Conservation (phyloP, 2,113 vertebrate species). For the Elephantulus edwardii region DNA sequence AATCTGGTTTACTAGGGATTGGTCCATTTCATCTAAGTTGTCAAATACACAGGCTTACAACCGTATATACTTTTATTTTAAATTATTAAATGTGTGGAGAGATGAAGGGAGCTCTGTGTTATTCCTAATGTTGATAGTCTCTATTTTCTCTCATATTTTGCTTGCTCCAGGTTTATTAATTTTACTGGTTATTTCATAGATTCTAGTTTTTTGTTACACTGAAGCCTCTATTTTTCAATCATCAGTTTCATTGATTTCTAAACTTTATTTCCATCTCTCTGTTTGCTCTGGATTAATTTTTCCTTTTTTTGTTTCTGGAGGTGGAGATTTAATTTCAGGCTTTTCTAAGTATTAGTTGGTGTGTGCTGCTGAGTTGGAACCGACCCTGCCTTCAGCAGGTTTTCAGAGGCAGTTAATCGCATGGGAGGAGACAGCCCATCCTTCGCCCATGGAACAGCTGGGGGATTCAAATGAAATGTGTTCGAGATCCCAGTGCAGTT, state of each 20-base stretch:
- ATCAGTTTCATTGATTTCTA: not conserved
- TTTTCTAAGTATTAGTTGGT: not conserved
- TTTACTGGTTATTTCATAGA: not conserved
- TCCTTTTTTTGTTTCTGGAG: not conserved
- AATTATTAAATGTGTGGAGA: not conserved
- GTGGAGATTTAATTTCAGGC: not conserved
- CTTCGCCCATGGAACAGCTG: no score
- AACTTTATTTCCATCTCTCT: not conserved
- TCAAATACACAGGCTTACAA: not conserved
- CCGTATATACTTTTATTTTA: slow-evolving; percentile 4
- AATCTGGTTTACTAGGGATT: slow-evolving; percentile 7
- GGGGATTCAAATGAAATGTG: no score
- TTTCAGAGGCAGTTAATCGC: no score
- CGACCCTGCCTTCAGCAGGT: no score
- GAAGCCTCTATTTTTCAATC: not conserved
- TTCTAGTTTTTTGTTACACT: not conserved
- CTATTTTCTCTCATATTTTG: not conserved
- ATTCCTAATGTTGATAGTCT: not conserved
- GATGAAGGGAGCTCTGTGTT: not conserved
- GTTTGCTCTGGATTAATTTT: not conserved
- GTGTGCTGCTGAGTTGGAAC: no score
- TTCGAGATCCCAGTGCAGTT: no score
- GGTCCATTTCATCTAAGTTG: not conserved
- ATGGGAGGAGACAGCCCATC: no score
- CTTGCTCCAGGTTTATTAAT: not conserved